Evolutionary conservation across 2,797 vertebrate species (phyloP), one percentile per base, ranked within the genome.

Genomic region (Tamandua tetradactyla): DNA sequence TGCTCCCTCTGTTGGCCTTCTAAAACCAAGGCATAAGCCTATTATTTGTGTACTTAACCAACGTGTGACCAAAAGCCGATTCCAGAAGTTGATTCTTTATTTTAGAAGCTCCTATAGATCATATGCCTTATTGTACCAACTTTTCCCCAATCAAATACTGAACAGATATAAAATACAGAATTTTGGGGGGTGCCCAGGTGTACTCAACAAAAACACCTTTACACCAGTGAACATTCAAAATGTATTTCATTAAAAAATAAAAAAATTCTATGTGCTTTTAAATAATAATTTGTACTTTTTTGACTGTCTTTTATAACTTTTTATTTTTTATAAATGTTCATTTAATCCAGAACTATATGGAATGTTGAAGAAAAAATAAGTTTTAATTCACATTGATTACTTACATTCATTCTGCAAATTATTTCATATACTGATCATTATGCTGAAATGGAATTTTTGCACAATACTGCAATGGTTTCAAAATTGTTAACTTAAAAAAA

Each of bases 1-100:
- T 57, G 49, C 84, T 69, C 76, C 94, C 64, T 91, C 93, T 96
- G 72, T 84, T 91, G 96, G 93, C 32, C 61, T 7, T 59, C 12
- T 57, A 37, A 44, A n/a, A 69, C 49, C n/a, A 95, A 52, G 55
- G 15, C 40, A 84, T 30, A 55, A 88, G 37, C 23, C 62, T 32
- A 35, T 32, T n/a, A 25, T 32, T 49, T 12, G 40, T 0, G 9
- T 30, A 17, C 14, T 59, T 79, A 49, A 44, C 52, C 18, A 59
- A 32, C 12, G 17, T 37, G 11, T 0, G 27, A 75, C 40, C 22
- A 75, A 72, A 81, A 83, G 44, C 32, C 7, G 23, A 93, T 47
- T 74, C 30, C 2, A 47, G 35, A 84, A 91, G 3, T n/a, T 11
- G 52, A 91, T 17, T 23, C 78, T 93, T 93, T 57, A 89, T 47